A percentile compares a stretch with the other conserved stretches of the same genome.
Conservation (phyloP, 2,113 vertebrate species). For the Rhinolophus sinicus region DNA sequence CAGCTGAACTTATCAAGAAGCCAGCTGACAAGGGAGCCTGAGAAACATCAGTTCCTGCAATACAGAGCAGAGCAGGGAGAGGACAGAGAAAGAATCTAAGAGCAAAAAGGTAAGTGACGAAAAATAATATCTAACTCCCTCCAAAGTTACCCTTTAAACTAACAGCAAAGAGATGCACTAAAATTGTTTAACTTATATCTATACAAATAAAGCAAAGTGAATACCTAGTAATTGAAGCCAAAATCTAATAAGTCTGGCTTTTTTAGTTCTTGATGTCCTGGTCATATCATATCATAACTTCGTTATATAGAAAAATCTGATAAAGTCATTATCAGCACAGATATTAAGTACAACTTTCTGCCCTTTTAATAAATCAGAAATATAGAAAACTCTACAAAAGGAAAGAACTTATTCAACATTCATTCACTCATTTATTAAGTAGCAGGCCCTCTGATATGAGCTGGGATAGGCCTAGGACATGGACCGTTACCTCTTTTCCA, state of each 20-base stretch:
- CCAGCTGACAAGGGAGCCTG: background rate
- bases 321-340: background rate
- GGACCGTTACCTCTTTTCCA: background rate
- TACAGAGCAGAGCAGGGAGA: background rate
- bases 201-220: background rate
- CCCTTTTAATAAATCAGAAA: background rate
- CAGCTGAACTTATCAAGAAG: background rate
- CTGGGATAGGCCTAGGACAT: background rate
- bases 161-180: background rate
- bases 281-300: background rate
- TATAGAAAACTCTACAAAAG: background rate
- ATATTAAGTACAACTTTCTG: background rate
- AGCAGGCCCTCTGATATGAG: background rate
- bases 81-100: background rate
- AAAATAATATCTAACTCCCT: background rate
- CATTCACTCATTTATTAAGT: background rate
- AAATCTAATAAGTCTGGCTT: background rate
- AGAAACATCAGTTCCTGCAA: background rate
- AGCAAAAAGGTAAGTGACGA: background rate
- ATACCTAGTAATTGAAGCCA: background rate
- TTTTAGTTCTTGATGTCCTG: background rate
- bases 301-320: background rate
- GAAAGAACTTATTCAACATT: background rate
- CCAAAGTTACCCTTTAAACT: background rate
- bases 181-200: background rate